These are phyloP conservation scores for Tachina grossa DNA, from an alignment of 2,888 invertebrate species.

Conservation along the genomic window DNA sequence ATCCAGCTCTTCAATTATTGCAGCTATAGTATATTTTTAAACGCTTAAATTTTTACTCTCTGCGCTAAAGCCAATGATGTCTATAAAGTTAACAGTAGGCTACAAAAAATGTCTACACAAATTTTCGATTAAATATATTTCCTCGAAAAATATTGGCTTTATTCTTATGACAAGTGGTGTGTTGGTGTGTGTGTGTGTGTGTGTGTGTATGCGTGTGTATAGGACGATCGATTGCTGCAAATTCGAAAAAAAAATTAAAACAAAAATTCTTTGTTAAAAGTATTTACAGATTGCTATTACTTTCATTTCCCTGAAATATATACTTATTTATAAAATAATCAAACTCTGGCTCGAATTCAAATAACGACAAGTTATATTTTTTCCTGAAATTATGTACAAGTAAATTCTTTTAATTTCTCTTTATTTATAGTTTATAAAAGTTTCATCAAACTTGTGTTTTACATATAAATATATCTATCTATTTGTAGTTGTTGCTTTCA, in stretches of 20 bases:
- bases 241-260: not conserved
- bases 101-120: no score
- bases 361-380: not conserved
- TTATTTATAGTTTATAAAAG: not conserved
- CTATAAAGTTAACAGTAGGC: no score
- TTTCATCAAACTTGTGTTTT: not conserved
- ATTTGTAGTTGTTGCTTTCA: constrained; percentile 25
- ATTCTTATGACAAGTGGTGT: no score
- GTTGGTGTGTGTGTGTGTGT: no score
- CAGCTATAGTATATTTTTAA: no score
- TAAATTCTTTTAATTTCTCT: not conserved
- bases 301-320: constrained; percentile 52
- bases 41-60: no score
- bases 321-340: not conserved
- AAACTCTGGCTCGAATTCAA: constrained; percentile 1
- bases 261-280: constrained; percentile 3
- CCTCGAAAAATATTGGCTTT: no score
- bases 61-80: no score
- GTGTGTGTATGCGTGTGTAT: no score
- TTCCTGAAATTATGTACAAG: not conserved
- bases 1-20: no score
- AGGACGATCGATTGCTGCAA: constrained; percentile 12
- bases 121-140: no score
- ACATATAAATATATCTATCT: not conserved
- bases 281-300: constrained; percentile 53